phyloP scores from a whole-genome alignment of 1,140 invertebrate genomes.

The Nasonia giraulti region DNA sequence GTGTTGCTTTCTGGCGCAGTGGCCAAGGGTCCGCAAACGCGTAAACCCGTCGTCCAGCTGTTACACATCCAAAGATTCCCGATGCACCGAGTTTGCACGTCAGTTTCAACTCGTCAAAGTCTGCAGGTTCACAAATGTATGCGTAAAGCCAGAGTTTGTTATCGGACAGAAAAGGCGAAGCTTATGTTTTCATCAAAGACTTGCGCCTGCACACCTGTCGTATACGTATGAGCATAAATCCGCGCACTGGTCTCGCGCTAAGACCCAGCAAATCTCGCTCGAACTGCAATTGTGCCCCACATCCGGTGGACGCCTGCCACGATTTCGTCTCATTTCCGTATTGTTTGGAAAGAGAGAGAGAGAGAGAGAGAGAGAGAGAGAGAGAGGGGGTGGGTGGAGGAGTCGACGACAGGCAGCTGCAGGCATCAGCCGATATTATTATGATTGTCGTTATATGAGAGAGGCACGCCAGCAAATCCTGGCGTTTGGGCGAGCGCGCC shows the following conservation, averaged over 20 bases:
- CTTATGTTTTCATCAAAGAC: no score
- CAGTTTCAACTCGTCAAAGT: no score
- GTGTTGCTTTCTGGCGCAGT: background rate
- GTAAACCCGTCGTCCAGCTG: background rate
- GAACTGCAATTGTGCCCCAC: background rate
- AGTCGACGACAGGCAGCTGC: background rate
- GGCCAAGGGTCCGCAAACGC: background rate
- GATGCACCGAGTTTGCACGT: no score
- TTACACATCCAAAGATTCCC: no score
- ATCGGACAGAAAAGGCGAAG: no score
- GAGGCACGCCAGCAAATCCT: slow-evolving; percentile 6
- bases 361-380: background rate
- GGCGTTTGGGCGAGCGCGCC: background rate
- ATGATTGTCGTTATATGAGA: slow-evolving; percentile 32
- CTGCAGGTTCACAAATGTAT: no score
- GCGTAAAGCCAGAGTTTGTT: no score
- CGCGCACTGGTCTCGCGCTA: background rate
- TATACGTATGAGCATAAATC: background rate
- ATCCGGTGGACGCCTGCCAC: background rate
- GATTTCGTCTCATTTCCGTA: slow-evolving; percentile 46
- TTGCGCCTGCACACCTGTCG: no score
- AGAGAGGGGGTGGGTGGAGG: no score
- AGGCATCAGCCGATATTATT: slow-evolving; percentile 21
- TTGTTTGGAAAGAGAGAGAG: no score
- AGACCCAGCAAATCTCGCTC: slow-evolving; percentile 20